Evolutionary conservation across 1,140 invertebrate genomes (phyloP), one percentile per base, ranked within the genome.

Genomic region (Cotesia glomerata): DNA sequence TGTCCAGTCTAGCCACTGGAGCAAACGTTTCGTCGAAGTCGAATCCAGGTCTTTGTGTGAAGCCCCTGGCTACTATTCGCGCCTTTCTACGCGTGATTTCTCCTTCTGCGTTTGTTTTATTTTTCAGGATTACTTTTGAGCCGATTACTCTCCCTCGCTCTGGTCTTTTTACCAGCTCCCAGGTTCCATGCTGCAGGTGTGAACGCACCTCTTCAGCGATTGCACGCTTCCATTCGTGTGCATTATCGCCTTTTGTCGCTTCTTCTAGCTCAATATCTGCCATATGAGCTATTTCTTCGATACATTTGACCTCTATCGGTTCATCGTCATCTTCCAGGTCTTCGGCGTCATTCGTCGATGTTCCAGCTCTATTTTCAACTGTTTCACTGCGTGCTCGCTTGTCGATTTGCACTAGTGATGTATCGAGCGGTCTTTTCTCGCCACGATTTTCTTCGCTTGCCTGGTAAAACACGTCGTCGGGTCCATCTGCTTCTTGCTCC

Each of bases 1-100:
- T 69, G 8, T 51, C 68, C n/a, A 54, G 71, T 34, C 72, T 66
- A 8, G 74, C 75, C n/a, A 84, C 79, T 26, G 82, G 78, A 11
- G 78, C 61, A 73, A 78, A 83, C 7, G 77, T 80, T 71, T 83
- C 75, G 61, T 59, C 49, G 51, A 68, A 81, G 67, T 83, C 77
- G 14, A 82, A 71, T 18, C 78, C 78, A 14, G 72, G 54, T 26
- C 32, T 18, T 56, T 84, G 79, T 1, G 39, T 39, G 59, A 67
- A 84, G 11, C 78, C 79, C 69, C 77, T 77, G 9, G 75, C 78
- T 4, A 83, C 78, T 45, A 82, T 71, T 8, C 79, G 18, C 8
- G 79, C 78, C 74, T 81, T 73, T 49, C 13, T 3, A n/a, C 45
- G 45, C 13, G 8, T 49, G 13, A 49, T 49, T n/a, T 1, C 13